Base-by-base conservation (phyloP, 2,797 vertebrate genomes). In the Tapera naevia region DNA sequence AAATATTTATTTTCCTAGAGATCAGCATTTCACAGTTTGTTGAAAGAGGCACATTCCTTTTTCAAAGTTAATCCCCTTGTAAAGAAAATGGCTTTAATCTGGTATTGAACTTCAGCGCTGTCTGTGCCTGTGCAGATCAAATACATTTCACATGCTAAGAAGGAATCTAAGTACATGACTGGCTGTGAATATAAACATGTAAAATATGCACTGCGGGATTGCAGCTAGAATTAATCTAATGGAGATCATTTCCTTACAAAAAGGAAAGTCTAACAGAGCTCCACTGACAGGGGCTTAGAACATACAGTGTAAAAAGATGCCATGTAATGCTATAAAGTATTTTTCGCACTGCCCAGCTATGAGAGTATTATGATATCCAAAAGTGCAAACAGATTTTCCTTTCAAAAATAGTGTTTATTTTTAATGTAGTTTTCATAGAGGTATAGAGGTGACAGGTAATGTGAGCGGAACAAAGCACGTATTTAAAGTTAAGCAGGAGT, bases 21-120 rank as follows among this genome's bases (percentile, higher is more conserved):
- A 89, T 89, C 51, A 78, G 41, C 41, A 71, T 71, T 70, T 94
- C 81, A 62, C 24, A 57, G 46, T 70, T 70, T 85, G 53, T 61
- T 87, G 71, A 89, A 88, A 85, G 67, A 73, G 50, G 4, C 33
- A 53, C 67, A 17, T 81, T 91, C 43, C 21, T 72, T 88, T 84
- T 87, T 58, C 50, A 88, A 48, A 93, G 33, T 84, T 88, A 85
- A 92, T 85, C 86, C 37, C 21, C 27, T 37, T 74, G 46, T 46
- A 80, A 90, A 90, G 65, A 88, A 94, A 82, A 33, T 65, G 70
- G 57, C 82, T 97, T 93, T 86, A 74, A 89, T 90, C 92, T 89
- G 43, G 56, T 81, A 53, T 57, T 87, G 73, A 93, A 79, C 72
- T 94, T 82, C 50, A 78, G 53, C 0, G 0, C 18, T 84, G 67